phyloP scores from a whole-genome alignment of 2,113 vertebrate species.

The Ceyx melanurus region DNA sequence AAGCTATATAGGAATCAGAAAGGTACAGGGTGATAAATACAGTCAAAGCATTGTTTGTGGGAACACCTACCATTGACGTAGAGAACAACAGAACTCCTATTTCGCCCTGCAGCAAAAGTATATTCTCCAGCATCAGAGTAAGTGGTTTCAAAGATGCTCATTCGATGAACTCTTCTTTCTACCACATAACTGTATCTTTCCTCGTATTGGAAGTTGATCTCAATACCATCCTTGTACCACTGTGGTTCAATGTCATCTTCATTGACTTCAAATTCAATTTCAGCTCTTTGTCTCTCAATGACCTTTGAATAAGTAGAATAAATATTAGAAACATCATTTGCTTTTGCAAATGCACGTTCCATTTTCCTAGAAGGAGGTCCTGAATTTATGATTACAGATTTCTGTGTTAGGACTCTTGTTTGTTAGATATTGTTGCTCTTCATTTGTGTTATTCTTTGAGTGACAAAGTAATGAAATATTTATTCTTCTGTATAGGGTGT shows the following conservation, averaged over 20 bases:
- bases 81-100: slow-evolving; percentile 85
- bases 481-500: slow-evolving; percentile 2
- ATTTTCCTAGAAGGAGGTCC: background rate
- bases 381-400: background rate
- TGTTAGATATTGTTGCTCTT: background rate
- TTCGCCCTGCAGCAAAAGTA: slow-evolving; percentile 91
- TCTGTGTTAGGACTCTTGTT: background rate
- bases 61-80: slow-evolving; percentile 84
- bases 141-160: slow-evolving; percentile 90
- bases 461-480: background rate
- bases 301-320: slow-evolving; percentile 75
- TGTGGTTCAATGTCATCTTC: slow-evolving; percentile 94
- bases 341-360: background rate
- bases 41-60: background rate
- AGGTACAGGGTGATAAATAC: background rate
- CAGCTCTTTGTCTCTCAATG: slow-evolving; percentile 90
- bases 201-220: slow-evolving; percentile 88
- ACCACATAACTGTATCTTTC: slow-evolving; percentile 86
- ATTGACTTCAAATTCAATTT: slow-evolving; percentile 94
- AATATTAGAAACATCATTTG: background rate
- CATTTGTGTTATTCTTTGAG: background rate
- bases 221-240: slow-evolving; percentile 92
- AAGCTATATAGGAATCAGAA: background rate
- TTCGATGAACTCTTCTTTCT: slow-evolving; percentile 90
- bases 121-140: slow-evolving; percentile 92